Evolutionary conservation across 2,888 invertebrate genomes (phyloP).

Genomic region (Phytoseiulus persimilis): DNA sequence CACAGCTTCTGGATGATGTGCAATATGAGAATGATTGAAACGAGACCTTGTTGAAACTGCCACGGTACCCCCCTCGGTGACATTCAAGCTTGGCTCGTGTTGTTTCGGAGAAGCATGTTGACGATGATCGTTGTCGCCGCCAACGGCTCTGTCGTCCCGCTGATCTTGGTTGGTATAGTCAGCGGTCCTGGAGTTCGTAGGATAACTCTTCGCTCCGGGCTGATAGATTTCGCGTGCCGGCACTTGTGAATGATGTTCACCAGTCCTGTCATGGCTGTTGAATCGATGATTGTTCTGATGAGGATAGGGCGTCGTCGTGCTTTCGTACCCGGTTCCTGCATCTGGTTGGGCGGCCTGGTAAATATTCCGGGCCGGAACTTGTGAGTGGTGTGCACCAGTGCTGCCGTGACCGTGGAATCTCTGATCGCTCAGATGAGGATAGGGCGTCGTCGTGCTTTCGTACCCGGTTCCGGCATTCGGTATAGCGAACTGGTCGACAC

Average conservation of each 20-base stretch:
- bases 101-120: background rate
- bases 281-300: too few relatives aligned
- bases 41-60: background rate
- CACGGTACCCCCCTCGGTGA: background rate
- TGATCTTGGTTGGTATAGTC: background rate
- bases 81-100: background rate
- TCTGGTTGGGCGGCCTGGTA: too few relatives aligned
- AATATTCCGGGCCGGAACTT: background rate
- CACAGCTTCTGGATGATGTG: constrained; percentile 26
- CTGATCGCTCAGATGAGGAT: too few relatives aligned
- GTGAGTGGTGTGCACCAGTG: background rate
- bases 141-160: background rate
- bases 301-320: too few relatives aligned
- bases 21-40: constrained; percentile 16
- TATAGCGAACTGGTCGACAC: too few relatives aligned
- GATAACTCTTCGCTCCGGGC: background rate
- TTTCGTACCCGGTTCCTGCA: too few relatives aligned
- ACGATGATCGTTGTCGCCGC: background rate
- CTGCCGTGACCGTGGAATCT: too few relatives aligned
- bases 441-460: too few relatives aligned
- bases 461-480: too few relatives aligned
- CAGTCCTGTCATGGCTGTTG: too few relatives aligned
- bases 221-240: background rate
- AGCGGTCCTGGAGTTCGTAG: background rate
- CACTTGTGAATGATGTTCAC: too few relatives aligned